Conservation (phyloP, 2,113 vertebrate species). For the Hippocampus zosterae region DNA sequence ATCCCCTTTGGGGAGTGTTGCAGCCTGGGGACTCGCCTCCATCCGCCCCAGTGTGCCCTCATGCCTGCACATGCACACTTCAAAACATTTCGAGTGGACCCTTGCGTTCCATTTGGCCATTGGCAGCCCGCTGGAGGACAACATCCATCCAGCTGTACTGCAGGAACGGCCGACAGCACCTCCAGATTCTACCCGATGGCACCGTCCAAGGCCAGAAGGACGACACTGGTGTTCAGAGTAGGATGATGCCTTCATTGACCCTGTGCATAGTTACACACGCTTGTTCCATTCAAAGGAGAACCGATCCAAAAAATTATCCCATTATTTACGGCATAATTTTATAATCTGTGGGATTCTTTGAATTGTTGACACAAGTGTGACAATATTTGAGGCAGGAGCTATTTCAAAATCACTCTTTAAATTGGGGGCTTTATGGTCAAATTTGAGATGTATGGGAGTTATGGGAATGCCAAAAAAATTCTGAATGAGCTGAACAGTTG, state of each 20-base stretch:
- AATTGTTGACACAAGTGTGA: no score
- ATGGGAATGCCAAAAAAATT: no score
- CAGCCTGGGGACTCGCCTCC: constrained; percentile 37
- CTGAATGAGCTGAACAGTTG: no score
- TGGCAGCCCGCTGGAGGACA: constrained; percentile 48
- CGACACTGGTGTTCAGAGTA: constrained; percentile 80
- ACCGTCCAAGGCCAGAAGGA: constrained; percentile 83
- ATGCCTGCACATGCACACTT: background rate
- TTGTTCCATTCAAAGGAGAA: no score
- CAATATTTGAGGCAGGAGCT: no score
- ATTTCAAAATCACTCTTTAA: no score
- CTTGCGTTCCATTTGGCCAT: background rate
- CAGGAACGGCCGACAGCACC: constrained; percentile 87
- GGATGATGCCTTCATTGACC: constrained; percentile 55
- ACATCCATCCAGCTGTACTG: constrained; percentile 85
- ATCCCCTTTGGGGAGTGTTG: background rate
- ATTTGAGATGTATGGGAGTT: no score
- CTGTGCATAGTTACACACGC: background rate
- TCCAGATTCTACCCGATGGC: constrained; percentile 83
- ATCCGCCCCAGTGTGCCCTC: background rate
- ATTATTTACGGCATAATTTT: background rate
- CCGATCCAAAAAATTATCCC: no score
- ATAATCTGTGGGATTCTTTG: background rate
- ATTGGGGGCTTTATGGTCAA: no score
- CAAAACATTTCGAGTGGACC: background rate